Percentiles rank a stretch among this genome's conserved stretches.
These are phyloP conservation scores for Drosophila yakuba DNA, from an alignment of 1,140 invertebrate species.

Conservation along the genomic window DNA sequence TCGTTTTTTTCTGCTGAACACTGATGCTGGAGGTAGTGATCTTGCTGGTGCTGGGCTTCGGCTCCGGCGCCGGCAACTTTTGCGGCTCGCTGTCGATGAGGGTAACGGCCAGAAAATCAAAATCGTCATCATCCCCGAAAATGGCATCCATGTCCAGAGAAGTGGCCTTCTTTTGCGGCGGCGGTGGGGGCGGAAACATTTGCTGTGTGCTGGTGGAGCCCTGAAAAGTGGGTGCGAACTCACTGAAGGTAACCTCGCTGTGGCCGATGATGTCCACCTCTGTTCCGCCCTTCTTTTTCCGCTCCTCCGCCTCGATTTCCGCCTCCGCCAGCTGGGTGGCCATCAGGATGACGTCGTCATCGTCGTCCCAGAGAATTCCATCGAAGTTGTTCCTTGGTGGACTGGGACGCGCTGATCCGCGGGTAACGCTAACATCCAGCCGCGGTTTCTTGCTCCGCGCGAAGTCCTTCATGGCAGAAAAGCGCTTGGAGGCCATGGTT, in stretches of 20 bases:
- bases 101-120: constrained; percentile 45
- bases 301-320: constrained; percentile 37
- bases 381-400: constrained; percentile 41
- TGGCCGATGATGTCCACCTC: constrained; percentile 6
- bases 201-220: constrained; percentile 71
- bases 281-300: constrained; percentile 6
- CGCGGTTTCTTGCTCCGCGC: constrained; percentile 66
- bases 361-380: constrained; percentile 70
- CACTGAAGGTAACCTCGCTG: constrained; percentile 60
- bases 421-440: constrained; percentile 62
- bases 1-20: constrained; percentile 4
- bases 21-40: constrained; percentile 2
- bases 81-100: constrained; percentile 28
- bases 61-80: neutral
- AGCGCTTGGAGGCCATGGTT: constrained; percentile 59
- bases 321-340: constrained; percentile 73
- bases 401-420: constrained; percentile 7
- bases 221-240: constrained; percentile 52
- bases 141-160: constrained; percentile 44
- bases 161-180: constrained; percentile 6
- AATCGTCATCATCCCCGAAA: constrained; percentile 62
- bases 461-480: constrained; percentile 57
- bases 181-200: constrained; percentile 21
- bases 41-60: constrained; percentile 3
- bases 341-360: constrained; percentile 68